Evolutionary conservation across 1,140 invertebrate genomes (phyloP), one percentile per base, ranked within the genome.

Genomic region (Hylaeus anthracinus): DNA sequence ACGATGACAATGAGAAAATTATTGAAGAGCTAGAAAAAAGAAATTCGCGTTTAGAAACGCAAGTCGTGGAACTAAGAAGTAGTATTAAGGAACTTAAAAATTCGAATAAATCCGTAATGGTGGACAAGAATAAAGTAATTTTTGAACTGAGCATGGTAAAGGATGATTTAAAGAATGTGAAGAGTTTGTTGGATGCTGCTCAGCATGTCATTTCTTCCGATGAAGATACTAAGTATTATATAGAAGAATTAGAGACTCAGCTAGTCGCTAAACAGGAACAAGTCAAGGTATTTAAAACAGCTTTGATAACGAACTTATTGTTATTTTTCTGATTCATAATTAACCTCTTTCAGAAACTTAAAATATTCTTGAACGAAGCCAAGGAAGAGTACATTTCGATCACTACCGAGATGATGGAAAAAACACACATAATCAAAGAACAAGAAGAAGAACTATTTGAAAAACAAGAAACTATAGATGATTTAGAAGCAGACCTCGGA

Each of bases 331-430:
- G 60, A 81, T 67, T 15, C 45, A 81, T 67, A 61, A 63, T 26
- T 60, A 58, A 78, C 73, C 76, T 67, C 66, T 82, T 79, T 41
- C 43, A 93, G 89, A 90, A 89, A 58, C 70, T 93, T 0, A 93
- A 90, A 86, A 45, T 84, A 9, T 86, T 92, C 51, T 81, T 93
- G 6, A 91, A 93, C 73, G 91, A 93, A 75, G 93, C 93, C 0
- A 92, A 93, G 81, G 80, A 90, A 58, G 93, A 93, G 15, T 93
- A 90, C 48, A 89, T 93, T 41, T 37, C 51, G 1, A 84, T 91
- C 14, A 88, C 74, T 0, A 72, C 81, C 45, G 82, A 92, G 51
- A 72, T 86, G 45, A 63, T 70, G 15, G 67, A 86, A 12, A 87
- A 90, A 72, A 84, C 90, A 60, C 72, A 81, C 43, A 66, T 72